These are phyloP conservation scores for Petrocephalus microphthalmus DNA, from an alignment of 2,113 vertebrate genomes.

Conservation along the genomic window DNA sequence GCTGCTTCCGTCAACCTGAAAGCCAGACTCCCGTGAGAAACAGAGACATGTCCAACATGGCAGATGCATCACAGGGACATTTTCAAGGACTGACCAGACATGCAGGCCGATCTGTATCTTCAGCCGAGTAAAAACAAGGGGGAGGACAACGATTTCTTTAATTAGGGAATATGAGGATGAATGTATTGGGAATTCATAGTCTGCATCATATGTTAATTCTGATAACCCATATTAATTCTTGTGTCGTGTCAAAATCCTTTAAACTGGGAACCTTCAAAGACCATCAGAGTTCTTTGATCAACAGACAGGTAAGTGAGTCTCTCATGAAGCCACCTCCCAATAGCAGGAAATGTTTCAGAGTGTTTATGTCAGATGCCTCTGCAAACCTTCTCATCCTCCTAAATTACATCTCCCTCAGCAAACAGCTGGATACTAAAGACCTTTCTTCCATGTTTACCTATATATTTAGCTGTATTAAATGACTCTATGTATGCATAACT, in stretches of 20 bases:
- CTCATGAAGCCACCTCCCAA: neutral
- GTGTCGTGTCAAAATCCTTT: neutral
- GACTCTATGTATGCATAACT: neutral
- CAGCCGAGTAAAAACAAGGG: neutral
- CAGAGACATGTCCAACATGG: neutral
- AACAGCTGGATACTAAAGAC: neutral
- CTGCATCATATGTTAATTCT: neutral
- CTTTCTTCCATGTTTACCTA: neutral
- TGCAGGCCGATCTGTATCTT: neutral
- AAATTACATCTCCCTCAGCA: neutral
- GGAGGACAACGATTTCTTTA: neutral
- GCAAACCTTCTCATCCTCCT: neutral
- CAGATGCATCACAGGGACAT: neutral
- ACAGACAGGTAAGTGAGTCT: neutral
- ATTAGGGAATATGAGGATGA: neutral
- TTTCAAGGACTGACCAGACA: neutral
- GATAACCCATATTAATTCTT: neutral
- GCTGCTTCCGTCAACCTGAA: neutral
- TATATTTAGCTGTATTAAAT: neutral
- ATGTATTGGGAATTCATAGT: neutral
- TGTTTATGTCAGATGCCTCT: neutral
- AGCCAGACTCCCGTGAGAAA: neutral
- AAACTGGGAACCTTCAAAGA: slow-evolving; percentile 8
- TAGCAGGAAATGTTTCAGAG: neutral
- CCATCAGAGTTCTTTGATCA: neutral